Percentiles rank a stretch among this genome's conserved stretches.
phyloP scores from a whole-genome alignment of 2,113 vertebrate species.

The Stigmatopora argus region DNA sequence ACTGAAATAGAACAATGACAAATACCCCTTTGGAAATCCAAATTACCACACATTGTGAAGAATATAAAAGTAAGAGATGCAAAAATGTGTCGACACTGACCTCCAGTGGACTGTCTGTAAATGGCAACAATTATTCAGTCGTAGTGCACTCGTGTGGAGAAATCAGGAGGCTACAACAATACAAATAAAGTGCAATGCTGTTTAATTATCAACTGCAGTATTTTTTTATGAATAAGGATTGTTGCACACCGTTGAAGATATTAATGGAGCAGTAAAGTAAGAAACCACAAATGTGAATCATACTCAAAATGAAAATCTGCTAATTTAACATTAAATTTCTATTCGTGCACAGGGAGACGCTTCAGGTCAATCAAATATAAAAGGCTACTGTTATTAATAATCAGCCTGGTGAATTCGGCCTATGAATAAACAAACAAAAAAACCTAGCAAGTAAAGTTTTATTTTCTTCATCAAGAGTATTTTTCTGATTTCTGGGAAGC shows the following conservation, averaged over 20 bases:
- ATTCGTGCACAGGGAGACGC: not conserved
- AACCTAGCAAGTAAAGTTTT: constrained; percentile 73
- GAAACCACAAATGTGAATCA: not conserved
- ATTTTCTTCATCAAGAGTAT: constrained; percentile 89
- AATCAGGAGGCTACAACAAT: constrained; percentile 5
- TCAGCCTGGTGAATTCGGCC: not conserved
- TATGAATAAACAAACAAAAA: not conserved
- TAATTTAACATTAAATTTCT: not conserved
- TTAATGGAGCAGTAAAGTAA: not conserved
- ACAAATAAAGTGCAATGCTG: not conserved
- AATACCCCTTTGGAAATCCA: not conserved
- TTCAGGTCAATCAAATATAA: not conserved
- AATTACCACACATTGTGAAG: not conserved
- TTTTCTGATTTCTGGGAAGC: constrained; percentile 89
- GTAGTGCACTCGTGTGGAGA: constrained; percentile 35
- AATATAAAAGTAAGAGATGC: no score
- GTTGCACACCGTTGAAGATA: not conserved
- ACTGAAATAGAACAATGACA: not conserved
- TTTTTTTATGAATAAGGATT: not conserved
- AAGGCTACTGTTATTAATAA: not conserved
- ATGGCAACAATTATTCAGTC: not conserved
- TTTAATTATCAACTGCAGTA: not conserved
- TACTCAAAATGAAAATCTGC: not conserved
- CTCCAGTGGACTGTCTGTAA: constrained; percentile 34
- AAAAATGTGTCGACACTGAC: constrained; percentile 23